phyloP scores from a whole-genome alignment of 2,113 vertebrate species.

The Cairina moschata region DNA sequence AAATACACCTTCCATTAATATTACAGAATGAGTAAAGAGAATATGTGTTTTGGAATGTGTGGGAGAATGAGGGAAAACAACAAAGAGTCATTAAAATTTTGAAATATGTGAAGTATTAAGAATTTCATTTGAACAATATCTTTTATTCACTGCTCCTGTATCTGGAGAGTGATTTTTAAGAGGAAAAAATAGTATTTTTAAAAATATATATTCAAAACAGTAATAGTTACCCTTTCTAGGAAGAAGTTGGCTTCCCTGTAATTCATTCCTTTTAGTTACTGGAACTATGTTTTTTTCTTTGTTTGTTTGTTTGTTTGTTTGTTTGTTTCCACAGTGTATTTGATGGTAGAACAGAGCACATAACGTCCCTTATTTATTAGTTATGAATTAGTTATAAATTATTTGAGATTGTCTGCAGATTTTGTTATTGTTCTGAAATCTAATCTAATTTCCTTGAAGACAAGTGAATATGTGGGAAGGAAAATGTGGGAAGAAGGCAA shows the following conservation, averaged over 20 bases:
- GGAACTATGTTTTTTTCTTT: not conserved
- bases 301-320: not conserved
- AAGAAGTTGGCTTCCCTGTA: not conserved
- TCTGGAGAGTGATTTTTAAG: not conserved
- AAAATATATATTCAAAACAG: not conserved
- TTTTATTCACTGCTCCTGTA: not conserved
- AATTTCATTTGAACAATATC: not conserved
- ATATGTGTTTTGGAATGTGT: not conserved
- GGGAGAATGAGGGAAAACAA: not conserved
- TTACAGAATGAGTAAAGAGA: not conserved
- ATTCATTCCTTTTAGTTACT: not conserved
- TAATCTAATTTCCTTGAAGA: constrained; percentile 30
- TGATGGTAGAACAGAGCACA: not conserved
- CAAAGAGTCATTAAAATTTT: not conserved
- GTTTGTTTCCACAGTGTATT: not conserved
- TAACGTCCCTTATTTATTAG: constrained; percentile 6
- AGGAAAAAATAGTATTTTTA: not conserved
- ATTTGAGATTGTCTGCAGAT: not conserved
- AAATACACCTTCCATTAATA: not conserved
- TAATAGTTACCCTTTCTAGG: not conserved
- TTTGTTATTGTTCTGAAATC: constrained; percentile 17
- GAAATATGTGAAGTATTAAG: not conserved
- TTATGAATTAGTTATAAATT: constrained; percentile 24
- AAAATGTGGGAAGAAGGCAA: not conserved
- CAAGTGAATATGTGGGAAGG: not conserved